Evolutionary conservation across 2,797 vertebrate genomes (phyloP).

Genomic region (Oophaga sylvatica): DNA sequence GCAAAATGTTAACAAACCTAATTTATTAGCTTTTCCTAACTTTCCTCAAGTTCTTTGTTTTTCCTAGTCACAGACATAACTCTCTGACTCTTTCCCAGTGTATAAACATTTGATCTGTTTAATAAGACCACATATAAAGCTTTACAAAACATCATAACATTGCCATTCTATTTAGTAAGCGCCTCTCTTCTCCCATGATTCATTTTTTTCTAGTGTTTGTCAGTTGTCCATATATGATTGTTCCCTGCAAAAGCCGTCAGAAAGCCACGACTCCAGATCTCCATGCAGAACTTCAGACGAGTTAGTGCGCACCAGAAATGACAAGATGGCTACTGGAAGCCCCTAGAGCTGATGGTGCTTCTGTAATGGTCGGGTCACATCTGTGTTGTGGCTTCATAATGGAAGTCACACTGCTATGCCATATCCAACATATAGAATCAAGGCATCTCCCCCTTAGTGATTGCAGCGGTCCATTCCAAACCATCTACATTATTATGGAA

Average conservation of each 20-base stretch:
- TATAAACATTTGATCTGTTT: slow-evolving; percentile 55
- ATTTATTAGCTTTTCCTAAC: background rate
- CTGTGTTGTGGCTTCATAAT: too few species aligned
- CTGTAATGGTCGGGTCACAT: too few species aligned
- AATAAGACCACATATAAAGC: slow-evolving; percentile 60
- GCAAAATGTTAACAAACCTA: too few species aligned
- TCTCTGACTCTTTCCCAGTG: slow-evolving; percentile 1
- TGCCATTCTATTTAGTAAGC: background rate
- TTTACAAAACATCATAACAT: slow-evolving; percentile 51
- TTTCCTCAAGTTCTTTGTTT: background rate
- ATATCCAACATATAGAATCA: too few species aligned
- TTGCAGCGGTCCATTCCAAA: too few species aligned
- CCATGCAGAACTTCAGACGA: background rate
- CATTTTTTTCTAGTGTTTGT: background rate
- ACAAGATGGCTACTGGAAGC: background rate
- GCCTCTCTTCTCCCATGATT: background rate
- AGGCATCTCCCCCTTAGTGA: too few species aligned
- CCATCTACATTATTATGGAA: too few species aligned
- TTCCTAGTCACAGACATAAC: slow-evolving; percentile 23
- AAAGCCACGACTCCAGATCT: background rate
- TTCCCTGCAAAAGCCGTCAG: background rate
- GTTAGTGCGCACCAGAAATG: background rate
- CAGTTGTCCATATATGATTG: background rate
- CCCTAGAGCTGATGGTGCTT: too few species aligned
- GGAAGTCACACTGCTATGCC: too few species aligned